Conservation (phyloP, 2,888 invertebrate species). For the Leucophora obtusa region DNA sequence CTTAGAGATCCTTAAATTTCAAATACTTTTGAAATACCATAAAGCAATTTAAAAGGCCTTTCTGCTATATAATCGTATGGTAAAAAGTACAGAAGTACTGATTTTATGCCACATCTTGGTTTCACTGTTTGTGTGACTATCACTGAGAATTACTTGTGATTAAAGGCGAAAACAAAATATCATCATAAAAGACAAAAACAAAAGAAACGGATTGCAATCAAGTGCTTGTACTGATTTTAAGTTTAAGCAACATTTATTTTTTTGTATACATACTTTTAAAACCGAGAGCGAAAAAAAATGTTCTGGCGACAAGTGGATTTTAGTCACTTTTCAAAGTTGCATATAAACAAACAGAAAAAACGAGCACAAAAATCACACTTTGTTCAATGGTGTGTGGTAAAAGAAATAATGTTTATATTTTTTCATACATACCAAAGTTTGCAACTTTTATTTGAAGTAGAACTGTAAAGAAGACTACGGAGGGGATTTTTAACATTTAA, state of each 20-base stretch:
- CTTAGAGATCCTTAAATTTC: too few relatives aligned
- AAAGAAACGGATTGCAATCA: conserved; percentile 48
- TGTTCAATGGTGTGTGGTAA: conserved; percentile 49
- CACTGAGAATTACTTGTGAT: conserved; percentile 36
- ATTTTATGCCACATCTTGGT: too few relatives aligned
- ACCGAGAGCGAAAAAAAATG: background rate
- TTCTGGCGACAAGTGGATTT: conserved; percentile 56
- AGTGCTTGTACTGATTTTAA: conserved; percentile 51
- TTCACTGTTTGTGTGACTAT: background rate
- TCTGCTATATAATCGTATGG: too few relatives aligned
- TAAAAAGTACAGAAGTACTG: too few relatives aligned
- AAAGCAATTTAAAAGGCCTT: too few relatives aligned
- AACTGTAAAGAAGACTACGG: background rate
- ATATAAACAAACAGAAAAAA: conserved; percentile 18
- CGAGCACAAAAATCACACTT: conserved; percentile 29
- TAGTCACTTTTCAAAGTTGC: conserved; percentile 47
- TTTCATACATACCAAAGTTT: background rate
- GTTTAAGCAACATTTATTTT: conserved; percentile 45
- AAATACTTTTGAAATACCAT: too few relatives aligned
- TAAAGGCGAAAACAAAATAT: conserved; percentile 14
- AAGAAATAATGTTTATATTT: conserved; percentile 1
- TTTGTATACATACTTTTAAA: conserved; percentile 2
- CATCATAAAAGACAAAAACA: conserved; percentile 33
- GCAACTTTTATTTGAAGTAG: background rate
- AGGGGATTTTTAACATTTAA: background rate